Evolutionary conservation across 1,140 invertebrate species (phyloP), one percentile per base, ranked within the genome.

Genomic region (Contarinia nasturtii): DNA sequence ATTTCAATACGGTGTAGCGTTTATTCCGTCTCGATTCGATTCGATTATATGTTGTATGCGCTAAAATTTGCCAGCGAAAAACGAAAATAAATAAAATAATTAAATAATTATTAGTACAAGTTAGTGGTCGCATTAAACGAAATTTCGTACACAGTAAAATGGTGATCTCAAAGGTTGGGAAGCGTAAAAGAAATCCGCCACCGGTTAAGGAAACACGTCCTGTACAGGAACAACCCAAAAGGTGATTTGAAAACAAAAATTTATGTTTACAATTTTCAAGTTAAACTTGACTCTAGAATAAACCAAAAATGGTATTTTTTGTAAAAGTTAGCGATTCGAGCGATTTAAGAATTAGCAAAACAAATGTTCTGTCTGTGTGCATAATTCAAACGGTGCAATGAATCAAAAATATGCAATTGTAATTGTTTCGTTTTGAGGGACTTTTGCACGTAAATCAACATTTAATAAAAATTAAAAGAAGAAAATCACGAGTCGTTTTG

Each of bases 151-250:
- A 7, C n/a, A 33, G 46, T 57, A 52, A 61, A 58, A 63, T 63
- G 61, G 61, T 63, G 57, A 61, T 63, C 54, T 63, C 61, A 44
- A 63, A 63, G 59, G 57, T 61, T 53, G 57, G 54, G 20, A 54
- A 52, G 43, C 45, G 48, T 51, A 63, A 63, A 55, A 57, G 58
- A 54, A 59, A 61, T 14, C 5, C 20, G 18, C 27, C 55, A 33
- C 53, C 53, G 47, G 52, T 63, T 45, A 52, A 63, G 42, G 60
- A 63, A 54, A 63, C 60, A 51, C 61, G 60, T 50, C 59, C 60
- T 38, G 61, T 27, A 27, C 27, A 27, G 27, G 27, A 63, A 57
- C 59, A 63, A 54, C 60, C 61, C 46, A 63, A 63, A 52, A 58
- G 61, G 61, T 63, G 52, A 59, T n/a, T n/a, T 55, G 47, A 46